These are phyloP conservation scores for Danionella dracula DNA, from an alignment of 2,797 vertebrate genomes.

Conservation along the genomic window DNA sequence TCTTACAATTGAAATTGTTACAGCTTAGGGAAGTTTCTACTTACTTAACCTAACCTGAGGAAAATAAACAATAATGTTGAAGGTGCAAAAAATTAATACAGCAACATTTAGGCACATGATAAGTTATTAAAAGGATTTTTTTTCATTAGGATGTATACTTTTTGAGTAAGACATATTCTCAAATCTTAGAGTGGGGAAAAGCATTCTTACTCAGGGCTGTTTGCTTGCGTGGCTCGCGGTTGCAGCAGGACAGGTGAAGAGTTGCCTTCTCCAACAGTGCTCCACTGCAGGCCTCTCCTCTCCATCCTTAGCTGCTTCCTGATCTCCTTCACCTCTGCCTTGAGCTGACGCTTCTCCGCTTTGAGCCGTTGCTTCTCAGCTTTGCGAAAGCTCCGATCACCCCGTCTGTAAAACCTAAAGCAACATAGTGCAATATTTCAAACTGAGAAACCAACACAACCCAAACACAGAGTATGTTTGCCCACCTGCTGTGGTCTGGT, in stretches of 20 bases:
- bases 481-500: conserved; percentile 73
- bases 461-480: not conserved
- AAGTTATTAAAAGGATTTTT: too few relatives aligned
- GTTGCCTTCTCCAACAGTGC: conserved; percentile 68
- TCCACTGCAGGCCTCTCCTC: conserved; percentile 86
- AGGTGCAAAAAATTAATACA: too few relatives aligned
- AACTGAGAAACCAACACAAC: not conserved
- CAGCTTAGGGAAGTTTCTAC: too few relatives aligned
- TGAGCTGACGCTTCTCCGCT: conserved; percentile 90
- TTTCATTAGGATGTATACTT: too few relatives aligned
- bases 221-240: conserved; percentile 69
- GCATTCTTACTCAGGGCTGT: conserved; percentile 75
- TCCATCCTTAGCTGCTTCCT: conserved; percentile 92
- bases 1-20: too few relatives aligned
- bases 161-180: too few relatives aligned
- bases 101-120: too few relatives aligned
- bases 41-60: too few relatives aligned
- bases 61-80: too few relatives aligned
- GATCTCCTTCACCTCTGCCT: conserved; percentile 92
- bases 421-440: not conserved
- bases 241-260: conserved; percentile 66
- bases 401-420: conserved; percentile 85
- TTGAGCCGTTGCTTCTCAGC: conserved; percentile 91
- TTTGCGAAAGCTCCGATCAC: conserved; percentile 89
- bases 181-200: too few relatives aligned